These are phyloP conservation scores for Carabus problematicus DNA, from an alignment of 2,888 invertebrate species.

Conservation along the genomic window DNA sequence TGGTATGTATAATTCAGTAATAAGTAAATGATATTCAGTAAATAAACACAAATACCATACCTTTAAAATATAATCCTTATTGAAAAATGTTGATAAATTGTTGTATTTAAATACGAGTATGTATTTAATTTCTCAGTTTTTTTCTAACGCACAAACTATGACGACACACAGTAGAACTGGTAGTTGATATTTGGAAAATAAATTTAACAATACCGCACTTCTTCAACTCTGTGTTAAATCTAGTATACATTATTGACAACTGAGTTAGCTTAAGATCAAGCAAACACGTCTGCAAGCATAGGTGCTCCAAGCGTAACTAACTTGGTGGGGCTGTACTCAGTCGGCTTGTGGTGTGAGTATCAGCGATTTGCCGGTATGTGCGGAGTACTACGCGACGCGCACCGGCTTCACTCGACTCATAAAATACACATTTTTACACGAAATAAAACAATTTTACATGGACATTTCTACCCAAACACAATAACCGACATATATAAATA, in stretches of 20 bases:
- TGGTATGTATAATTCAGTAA: too few species aligned
- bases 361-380: constrained; percentile 34
- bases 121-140: constrained; percentile 53
- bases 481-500: background rate
- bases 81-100: constrained; percentile 36
- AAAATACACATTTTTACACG: background rate
- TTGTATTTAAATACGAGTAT: constrained; percentile 32
- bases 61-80: constrained; percentile 44
- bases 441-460: background rate
- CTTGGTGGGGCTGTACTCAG: constrained; percentile 24
- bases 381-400: constrained; percentile 18
- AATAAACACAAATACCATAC: constrained; percentile 20
- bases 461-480: background rate
- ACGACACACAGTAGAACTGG: constrained; percentile 55
- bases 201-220: constrained; percentile 57
- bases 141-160: constrained; percentile 60
- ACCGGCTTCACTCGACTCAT: constrained; percentile 23
- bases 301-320: constrained; percentile 42
- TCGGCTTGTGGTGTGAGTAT: constrained; percentile 33
- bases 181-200: constrained; percentile 54
- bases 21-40: background rate
- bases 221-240: constrained; percentile 57
- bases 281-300: constrained; percentile 41
- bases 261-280: constrained; percentile 42
- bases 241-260: constrained; percentile 56